These are phyloP conservation scores for Tachina grossa DNA, from an alignment of 2,888 invertebrate genomes.

Conservation along the genomic window DNA sequence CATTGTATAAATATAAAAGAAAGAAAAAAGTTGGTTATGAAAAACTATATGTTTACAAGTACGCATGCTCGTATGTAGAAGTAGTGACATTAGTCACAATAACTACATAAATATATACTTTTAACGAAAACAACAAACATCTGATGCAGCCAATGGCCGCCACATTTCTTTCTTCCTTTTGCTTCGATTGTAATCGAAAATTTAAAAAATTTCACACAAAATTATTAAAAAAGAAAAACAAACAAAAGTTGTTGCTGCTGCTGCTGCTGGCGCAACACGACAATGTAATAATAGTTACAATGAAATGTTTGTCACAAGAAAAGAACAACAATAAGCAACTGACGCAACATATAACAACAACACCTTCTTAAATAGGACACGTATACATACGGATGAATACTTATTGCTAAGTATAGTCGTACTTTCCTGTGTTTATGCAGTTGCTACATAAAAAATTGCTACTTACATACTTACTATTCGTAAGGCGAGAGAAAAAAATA, in stretches of 20 bases:
- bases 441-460: slow-evolving; percentile 11
- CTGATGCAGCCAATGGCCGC: background rate
- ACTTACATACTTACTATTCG: background rate
- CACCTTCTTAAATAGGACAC: slow-evolving; percentile 26
- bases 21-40: slow-evolving; percentile 40
- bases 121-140: slow-evolving; percentile 4
- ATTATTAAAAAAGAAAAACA: slow-evolving; percentile 25
- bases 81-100: slow-evolving; percentile 21
- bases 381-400: background rate
- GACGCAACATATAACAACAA: background rate
- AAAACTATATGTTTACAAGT: slow-evolving; percentile 25
- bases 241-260: background rate
- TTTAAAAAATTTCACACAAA: slow-evolving; percentile 9
- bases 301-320: slow-evolving; percentile 17
- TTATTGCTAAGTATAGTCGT: slow-evolving; percentile 7
- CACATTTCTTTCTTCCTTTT: slow-evolving; percentile 25
- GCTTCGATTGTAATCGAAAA: slow-evolving; percentile 26
- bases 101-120: background rate
- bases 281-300: background rate
- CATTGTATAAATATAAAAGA: slow-evolving; percentile 29
- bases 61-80: background rate
- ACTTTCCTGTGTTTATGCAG: slow-evolving; percentile 5
- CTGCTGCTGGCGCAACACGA: background rate
- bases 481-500: background rate
- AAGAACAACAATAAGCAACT: slow-evolving; percentile 52